Evolutionary conservation across 2,888 invertebrate species (phyloP), one percentile per base, ranked within the genome.

Genomic region (Fissipunctia ypsillon): DNA sequence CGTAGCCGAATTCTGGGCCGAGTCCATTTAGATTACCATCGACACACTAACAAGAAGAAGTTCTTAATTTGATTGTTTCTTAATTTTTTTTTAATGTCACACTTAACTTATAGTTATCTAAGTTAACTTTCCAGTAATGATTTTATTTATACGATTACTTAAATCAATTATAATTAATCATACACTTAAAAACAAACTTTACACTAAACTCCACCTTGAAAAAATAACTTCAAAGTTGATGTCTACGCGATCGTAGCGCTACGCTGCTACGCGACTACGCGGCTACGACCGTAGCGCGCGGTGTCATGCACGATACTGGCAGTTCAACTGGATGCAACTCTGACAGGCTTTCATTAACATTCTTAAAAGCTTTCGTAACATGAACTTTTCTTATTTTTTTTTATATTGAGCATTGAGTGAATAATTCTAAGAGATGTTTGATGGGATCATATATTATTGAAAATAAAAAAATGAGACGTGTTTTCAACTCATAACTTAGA

Each of bases 251-350:
- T 84, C 87, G 80, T 79, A 80, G 82, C 76, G 64, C 69, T 69
- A 79, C 84, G 80, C 35, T 1, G 78, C 80, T 84, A 85, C 87
- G 86, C 68, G 52, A 16, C 73, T 72, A 78, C 80, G 69, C 61
- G 57, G 67, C 88, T 87, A 90, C 90, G 90, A 87, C 85, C 86
- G 90, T 86, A 87, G 89, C 84, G 73, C 80, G 54, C 69, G 83
- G 74, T 70, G 73, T 28, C 63, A 38, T 16, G 50, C 63, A 69
- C 73, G 60, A 35, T 48, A 72, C 85, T 85, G 84, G 35, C 41
- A 54, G 35, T 59, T 25, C 19, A 54, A 35, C 43, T 52, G 25
- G 4, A 35, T 70, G 81, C 78, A 84, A 63, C 35, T 60, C 25
- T 56, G 35, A 35, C n/a, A 38, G 19, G n/a, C 35, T 56, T 50